Evolutionary conservation across 2,113 vertebrate species (phyloP).

Genomic region (Campylorhamphus procurvoides): DNA sequence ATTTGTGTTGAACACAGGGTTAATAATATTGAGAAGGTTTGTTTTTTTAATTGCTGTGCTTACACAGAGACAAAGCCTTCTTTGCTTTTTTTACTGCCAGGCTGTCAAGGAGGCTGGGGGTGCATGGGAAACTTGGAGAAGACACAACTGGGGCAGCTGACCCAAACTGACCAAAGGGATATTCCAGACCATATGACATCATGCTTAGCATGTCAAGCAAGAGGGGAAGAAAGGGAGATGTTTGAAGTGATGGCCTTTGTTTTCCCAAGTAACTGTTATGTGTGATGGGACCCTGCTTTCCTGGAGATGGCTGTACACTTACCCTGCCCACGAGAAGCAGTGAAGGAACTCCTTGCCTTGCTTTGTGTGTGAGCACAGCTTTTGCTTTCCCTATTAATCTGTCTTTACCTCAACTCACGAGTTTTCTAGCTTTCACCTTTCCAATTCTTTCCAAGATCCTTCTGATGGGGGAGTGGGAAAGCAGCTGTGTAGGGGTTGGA

Average conservation of each 20-base stretch:
- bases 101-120: fast-evolving
- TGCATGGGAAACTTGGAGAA: background rate
- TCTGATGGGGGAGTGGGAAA: background rate
- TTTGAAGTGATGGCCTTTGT: background rate
- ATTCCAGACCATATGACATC: background rate
- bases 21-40: background rate
- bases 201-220: background rate
- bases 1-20: background rate
- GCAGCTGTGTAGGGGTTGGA: background rate
- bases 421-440: background rate
- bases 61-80: background rate
- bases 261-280: background rate
- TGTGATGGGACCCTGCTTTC: background rate
- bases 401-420: background rate
- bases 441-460: background rate
- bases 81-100: background rate
- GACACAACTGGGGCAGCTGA: background rate
- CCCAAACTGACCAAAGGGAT: background rate
- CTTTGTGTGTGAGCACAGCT: background rate
- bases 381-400: background rate
- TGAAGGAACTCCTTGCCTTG: background rate
- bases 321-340: background rate
- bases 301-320: background rate
- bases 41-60: background rate
- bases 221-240: background rate